Evolutionary conservation across 1,140 invertebrate species (phyloP).

Genomic region (Calliphora vicina): DNA sequence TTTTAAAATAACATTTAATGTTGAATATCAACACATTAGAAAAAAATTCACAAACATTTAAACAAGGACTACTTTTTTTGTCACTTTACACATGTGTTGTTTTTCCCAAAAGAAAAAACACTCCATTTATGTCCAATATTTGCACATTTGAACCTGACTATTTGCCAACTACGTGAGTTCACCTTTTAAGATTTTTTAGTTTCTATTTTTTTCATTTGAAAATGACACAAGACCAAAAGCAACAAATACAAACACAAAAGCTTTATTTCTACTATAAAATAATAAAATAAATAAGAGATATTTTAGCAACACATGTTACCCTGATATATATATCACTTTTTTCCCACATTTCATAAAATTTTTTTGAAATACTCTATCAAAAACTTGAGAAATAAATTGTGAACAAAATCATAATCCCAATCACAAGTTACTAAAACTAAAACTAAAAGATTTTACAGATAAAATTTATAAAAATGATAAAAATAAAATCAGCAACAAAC

Average conservation of each 20-base stretch:
- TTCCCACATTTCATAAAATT: background rate
- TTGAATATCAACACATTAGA: no score
- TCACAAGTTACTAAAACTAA: background rate
- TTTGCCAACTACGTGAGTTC: constrained; percentile 6
- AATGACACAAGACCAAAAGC: no score
- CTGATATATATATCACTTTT: background rate
- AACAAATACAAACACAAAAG: background rate
- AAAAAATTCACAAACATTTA: no score
- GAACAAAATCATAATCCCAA: constrained; percentile 13
- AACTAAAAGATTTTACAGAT: background rate
- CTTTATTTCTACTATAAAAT: background rate
- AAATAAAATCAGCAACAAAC: no score
- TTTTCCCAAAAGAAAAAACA: no score
- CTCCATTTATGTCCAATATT: no score
- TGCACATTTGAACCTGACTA: background rate
- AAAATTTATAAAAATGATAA: background rate
- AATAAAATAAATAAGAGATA: constrained; percentile 2
- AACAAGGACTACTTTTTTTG: no score
- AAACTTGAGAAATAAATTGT: constrained; percentile 5
- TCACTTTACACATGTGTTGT: no score
- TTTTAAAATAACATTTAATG: no score
- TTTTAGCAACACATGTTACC: background rate
- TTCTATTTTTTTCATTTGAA: no score
- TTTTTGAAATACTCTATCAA: background rate
- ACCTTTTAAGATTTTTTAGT: background rate